Percentiles rank a stretch among this genome's conserved stretches.
These are phyloP conservation scores for Apostichopus parvimensis DNA, from an alignment of 35 echinoderm and acorn worm genomes.

Conservation along the genomic window DNA sequence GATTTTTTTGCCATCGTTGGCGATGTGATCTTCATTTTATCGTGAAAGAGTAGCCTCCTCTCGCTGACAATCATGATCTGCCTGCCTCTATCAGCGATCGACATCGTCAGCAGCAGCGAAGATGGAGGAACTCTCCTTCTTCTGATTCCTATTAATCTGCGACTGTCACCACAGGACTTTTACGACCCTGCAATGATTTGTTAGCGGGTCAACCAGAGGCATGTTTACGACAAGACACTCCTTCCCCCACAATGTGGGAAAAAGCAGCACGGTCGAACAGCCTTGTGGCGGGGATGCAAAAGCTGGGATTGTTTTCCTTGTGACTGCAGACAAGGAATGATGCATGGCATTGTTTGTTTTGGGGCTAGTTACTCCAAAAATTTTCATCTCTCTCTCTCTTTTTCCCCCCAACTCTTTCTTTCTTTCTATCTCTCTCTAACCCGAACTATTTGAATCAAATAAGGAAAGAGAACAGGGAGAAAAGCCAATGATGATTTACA, in stretches of 20 bases:
- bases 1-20: too few relatives aligned
- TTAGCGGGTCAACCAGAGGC: constrained; percentile 29
- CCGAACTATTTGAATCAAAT: background rate
- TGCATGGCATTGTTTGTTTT: constrained; percentile 36
- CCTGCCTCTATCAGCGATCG: background rate
- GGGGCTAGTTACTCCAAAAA: background rate
- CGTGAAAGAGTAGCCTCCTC: too few relatives aligned
- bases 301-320: constrained; percentile 7
- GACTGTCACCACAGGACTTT: constrained; percentile 39
- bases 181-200: constrained; percentile 27
- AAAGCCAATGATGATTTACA: constrained; percentile 27
- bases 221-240: constrained; percentile 28
- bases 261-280: background rate
- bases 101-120: background rate
- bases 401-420: background rate
- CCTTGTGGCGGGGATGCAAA: background rate
- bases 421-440: background rate
- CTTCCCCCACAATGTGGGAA: background rate
- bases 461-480: background rate
- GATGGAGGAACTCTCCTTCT: background rate
- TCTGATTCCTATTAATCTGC: constrained; percentile 36
- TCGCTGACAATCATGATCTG: too few relatives aligned
- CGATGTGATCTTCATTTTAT: too few relatives aligned
- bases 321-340: constrained; percentile 7
- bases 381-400: background rate